Evolutionary conservation across 2,888 invertebrate species (phyloP).

Genomic region (Parelbella ahira): DNA sequence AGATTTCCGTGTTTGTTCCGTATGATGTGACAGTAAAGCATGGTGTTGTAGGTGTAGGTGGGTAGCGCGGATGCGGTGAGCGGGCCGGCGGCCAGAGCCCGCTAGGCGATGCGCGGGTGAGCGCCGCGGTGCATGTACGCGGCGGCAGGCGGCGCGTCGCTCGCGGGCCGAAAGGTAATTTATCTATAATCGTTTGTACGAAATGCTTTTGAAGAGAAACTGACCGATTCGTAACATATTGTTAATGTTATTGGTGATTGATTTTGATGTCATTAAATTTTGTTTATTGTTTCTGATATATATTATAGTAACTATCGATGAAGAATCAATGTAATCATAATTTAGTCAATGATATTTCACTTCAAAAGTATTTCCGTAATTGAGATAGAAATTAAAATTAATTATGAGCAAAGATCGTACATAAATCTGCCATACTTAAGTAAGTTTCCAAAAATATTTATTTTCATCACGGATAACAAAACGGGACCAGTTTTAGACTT

Average conservation of each 20-base stretch:
- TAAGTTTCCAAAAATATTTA: background rate
- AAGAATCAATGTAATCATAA: background rate
- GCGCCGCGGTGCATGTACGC: too few species aligned
- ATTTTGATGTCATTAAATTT: too few species aligned
- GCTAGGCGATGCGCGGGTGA: slow-evolving; percentile 39
- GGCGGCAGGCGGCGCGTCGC: slow-evolving; percentile 92
- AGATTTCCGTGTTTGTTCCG: too few species aligned
- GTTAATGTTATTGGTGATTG: background rate
- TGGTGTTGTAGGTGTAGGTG: slow-evolving; percentile 52
- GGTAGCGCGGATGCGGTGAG: slow-evolving; percentile 63
- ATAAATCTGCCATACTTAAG: too few species aligned
- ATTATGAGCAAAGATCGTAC: slow-evolving; percentile 12
- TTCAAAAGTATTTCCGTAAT: slow-evolving; percentile 3
- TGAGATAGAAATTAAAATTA: background rate
- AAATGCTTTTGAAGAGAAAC: slow-evolving; percentile 10
- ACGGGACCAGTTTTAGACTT: too few species aligned
- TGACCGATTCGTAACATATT: background rate
- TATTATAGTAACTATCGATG: too few species aligned
- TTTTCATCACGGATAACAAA: too few species aligned
- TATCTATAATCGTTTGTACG: background rate
- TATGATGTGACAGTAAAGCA: slow-evolving; percentile 12
- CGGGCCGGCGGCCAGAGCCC: slow-evolving; percentile 46
- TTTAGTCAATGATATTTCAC: slow-evolving; percentile 13
- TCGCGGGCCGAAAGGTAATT: slow-evolving; percentile 89
- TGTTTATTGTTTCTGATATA: too few species aligned